Base-by-base conservation (phyloP, 2,113 vertebrate genomes). In the Tor tambroides region DNA sequence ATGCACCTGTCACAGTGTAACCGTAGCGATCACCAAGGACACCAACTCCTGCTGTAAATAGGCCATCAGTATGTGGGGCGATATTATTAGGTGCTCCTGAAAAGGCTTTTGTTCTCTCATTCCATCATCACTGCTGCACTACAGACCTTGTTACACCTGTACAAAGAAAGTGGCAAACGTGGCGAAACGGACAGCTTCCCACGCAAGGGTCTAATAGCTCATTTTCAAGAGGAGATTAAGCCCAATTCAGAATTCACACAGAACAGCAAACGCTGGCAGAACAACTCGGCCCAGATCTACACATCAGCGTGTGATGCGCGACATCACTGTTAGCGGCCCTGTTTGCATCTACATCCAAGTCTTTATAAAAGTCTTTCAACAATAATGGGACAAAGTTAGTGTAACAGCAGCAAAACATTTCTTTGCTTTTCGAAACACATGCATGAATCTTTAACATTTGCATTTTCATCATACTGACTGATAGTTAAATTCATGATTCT, bases 31-130 rank as follows among this genome's bases (percentile, higher is more conserved):
- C 35, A 87, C 63, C 71, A 85, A 77, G 86, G 83, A 83, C 85
- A 87, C 14, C 30, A 78, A 67, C 30, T 56, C 71, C 63, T 85
- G n/a, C 86, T 78, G 51, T 78, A 89, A 82, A 83, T 82, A 85
- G 85, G 88, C 32, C 88, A 89, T 67, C 26, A 49, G 83, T 77
- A 89, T 85, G 86, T 89, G 88, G 88, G 88, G 35, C 86, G 28
- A 65, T 85, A 81, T 54, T 69, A 85, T 87, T 85, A 87, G 86
- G 67, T 35, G 43, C 81, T 72, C 26, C 84, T 59, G 43, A 85
- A 23, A 82, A 72, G 43, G 46, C 56, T 61, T 85, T 71, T 80
- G 41, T 87, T 80, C 85, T 67, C 51, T 80, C 35, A 59, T 69
- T 77, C 78, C 28, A 41, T 19, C 54, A 79, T 51, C 59, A 41